Percentiles rank a stretch among this genome's conserved stretches.
phyloP scores from a whole-genome alignment of 2,113 vertebrate species.

The Onychorhynchus coronatus region DNA sequence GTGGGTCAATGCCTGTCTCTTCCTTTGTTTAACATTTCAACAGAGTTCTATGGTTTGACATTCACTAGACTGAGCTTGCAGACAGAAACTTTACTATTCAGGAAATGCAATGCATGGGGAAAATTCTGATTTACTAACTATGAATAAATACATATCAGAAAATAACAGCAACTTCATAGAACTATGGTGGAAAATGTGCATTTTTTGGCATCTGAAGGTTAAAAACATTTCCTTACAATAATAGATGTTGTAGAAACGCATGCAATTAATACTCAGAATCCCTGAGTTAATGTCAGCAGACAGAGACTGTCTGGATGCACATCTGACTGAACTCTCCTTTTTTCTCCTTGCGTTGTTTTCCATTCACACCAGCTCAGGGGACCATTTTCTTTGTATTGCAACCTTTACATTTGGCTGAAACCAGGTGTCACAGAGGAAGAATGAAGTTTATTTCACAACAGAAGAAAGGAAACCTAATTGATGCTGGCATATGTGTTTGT shows the following conservation, averaged over 20 bases:
- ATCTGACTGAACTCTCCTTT: background rate
- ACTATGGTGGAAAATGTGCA: background rate
- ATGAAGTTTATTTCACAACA: background rate
- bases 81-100: background rate
- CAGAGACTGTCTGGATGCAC: background rate
- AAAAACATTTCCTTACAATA: background rate
- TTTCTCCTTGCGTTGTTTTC: background rate
- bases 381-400: background rate
- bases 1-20: background rate
- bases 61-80: background rate
- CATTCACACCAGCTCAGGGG: background rate
- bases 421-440: background rate
- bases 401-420: background rate
- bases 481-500: background rate
- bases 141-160: background rate
- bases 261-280: background rate
- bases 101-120: background rate
- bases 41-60: background rate
- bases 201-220: background rate
- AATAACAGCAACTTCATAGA: background rate
- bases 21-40: conserved; percentile 15
- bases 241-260: background rate
- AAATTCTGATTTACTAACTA: background rate
- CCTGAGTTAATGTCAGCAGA: background rate
- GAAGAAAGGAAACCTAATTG: background rate